These are phyloP conservation scores for Tiliacea citrago DNA, from an alignment of 2,888 invertebrate genomes.

Conservation along the genomic window DNA sequence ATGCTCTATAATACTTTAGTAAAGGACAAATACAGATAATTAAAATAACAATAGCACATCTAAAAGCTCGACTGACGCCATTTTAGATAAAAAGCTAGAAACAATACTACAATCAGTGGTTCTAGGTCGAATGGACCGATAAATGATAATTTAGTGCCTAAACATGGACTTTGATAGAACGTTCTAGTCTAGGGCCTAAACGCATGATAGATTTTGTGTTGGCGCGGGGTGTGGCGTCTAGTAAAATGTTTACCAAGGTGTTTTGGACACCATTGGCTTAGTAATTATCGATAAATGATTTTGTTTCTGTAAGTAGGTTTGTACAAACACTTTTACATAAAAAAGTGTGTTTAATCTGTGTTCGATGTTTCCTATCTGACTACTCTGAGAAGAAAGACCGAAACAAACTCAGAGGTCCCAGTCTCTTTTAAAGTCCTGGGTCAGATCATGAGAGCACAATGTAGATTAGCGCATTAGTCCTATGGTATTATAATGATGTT, in stretches of 20 bases:
- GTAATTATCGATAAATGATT: neutral
- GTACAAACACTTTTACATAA: too few species aligned
- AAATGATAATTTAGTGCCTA: constrained; percentile 71
- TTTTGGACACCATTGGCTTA: neutral
- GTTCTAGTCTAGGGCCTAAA: constrained; percentile 44
- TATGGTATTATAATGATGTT: too few species aligned
- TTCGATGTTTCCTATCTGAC: too few species aligned
- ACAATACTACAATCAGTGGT: constrained; percentile 42
- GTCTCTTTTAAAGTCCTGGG: too few species aligned
- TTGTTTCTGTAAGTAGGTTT: too few species aligned
- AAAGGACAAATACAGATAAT: neutral
- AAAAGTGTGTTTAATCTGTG: too few species aligned
- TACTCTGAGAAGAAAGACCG: too few species aligned
- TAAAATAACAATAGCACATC: constrained; percentile 14
- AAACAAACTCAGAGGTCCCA: too few species aligned
- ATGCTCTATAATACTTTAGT: neutral
- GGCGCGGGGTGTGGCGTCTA: accelerated
- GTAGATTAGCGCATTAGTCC: too few species aligned
- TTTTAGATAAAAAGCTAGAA: constrained; percentile 51
- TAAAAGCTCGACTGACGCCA: constrained; percentile 50
- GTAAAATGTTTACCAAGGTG: neutral
- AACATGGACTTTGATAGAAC: constrained; percentile 71
- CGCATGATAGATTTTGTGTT: constrained; percentile 22
- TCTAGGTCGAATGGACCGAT: constrained; percentile 64
- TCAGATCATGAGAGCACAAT: too few species aligned